Conservation (phyloP, 2,113 vertebrate genomes). For the Furnarius figulus region DNA sequence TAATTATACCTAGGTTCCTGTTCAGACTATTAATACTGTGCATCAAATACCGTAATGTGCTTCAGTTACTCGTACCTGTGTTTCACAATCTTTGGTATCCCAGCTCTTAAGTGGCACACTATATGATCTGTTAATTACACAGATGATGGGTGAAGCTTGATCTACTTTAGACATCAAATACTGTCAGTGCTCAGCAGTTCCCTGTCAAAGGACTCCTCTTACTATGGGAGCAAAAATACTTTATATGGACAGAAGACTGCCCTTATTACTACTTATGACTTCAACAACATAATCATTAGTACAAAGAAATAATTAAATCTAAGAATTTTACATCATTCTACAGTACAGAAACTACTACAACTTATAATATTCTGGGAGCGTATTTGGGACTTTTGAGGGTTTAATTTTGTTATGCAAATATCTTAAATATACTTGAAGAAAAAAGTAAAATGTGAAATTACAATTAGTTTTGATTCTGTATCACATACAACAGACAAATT, state of each 20-base stretch:
- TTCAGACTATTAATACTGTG: background rate
- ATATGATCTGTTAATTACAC: background rate
- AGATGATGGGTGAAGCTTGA: background rate
- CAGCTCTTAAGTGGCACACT: background rate
- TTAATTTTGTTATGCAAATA: background rate
- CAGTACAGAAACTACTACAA: background rate
- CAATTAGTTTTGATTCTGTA: background rate
- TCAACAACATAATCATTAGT: background rate
- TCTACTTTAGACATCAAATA: background rate
- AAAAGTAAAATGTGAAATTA: background rate
- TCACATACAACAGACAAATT: background rate
- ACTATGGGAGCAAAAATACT: background rate
- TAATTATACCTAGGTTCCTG: background rate
- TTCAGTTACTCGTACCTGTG: background rate
- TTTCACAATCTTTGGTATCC: background rate
- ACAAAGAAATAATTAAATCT: background rate
- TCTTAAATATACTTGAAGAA: background rate
- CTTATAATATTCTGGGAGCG: background rate
- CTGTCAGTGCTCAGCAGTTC: background rate
- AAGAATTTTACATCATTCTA: background rate
- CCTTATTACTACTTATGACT: background rate
- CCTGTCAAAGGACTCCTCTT: background rate
- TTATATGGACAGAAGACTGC: background rate
- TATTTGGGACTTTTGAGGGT: background rate
- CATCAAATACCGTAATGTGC: background rate